Base-by-base conservation (phyloP, 2,797 vertebrate species). In the Psittacula echo region DNA sequence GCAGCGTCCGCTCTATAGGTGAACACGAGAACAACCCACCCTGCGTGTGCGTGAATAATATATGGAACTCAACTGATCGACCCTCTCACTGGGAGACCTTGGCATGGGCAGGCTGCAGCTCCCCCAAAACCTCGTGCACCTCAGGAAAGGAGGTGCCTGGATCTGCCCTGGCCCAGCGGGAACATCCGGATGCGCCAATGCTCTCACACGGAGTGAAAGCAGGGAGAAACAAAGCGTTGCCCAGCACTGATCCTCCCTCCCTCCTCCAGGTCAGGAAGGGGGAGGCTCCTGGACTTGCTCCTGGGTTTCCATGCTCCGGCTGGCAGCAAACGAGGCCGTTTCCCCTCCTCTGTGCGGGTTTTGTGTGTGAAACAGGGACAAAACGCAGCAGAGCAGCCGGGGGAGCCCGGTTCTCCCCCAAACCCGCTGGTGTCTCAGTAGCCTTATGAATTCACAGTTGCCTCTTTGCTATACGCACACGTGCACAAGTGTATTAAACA, bases 371-470 rank as follows among this genome's bases (percentile, higher is more conserved):
- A 66, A 5, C 0, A 10, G 81, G 72, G 73, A 83, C 56, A 47
- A 26, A 87, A 67, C 83, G 89, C 41, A 75, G 74, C 92, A 48
- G 89, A 65, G 81, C 13, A 72, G 22, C 24, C 2, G 22, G 65
- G 74, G 78, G 42, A 45, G 44, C 47, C 75, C 16, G 32, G 15
- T 80, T 93, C 67, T 64, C 90, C 78, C 96, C 95, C 70, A 92
- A 84, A 85, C 79, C 94, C 96, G 97, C 96, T 89, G 5, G 5
- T 82, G 97, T 97, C 96, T 97, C 96, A 65, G 79, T 97, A 97
- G 98, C 98, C 98, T 98, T 98, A 98, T 62, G 85, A 97, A 97
- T 97, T 98, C 98, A 98, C 98, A 97, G 98, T 98, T 98, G 98
- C 98, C 98, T 98, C 97, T 97, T 97, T 95, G 96, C 97, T 97